A percentile compares a stretch with the other conserved stretches of the same genome.
Conservation (phyloP, 2,888 invertebrate species). For the Melanchra persicariae region DNA sequence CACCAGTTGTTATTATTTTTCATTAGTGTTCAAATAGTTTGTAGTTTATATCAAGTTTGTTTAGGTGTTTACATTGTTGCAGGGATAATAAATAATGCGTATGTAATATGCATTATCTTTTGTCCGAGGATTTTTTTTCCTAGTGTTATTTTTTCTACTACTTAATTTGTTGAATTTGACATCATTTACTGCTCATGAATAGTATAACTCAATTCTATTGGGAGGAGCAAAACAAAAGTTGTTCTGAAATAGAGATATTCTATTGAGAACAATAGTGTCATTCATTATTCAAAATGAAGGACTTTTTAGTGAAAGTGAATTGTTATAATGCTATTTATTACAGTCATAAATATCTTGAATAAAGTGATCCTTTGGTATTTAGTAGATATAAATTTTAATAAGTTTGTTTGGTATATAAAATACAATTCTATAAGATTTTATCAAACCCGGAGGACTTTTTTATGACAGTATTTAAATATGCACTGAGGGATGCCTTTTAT, state of each 20-base stretch:
- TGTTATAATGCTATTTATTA: not conserved
- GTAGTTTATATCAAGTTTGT: not conserved
- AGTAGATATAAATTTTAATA: not conserved
- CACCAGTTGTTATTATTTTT: slow-evolving; percentile 55
- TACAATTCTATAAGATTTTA: not conserved
- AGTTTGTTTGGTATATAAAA: not conserved
- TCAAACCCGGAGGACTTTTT: not conserved
- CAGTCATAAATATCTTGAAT: not conserved
- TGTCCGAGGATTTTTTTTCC: too few species aligned
- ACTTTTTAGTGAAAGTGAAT: slow-evolving; percentile 27
- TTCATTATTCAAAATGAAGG: slow-evolving; percentile 2
- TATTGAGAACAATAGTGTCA: slow-evolving; percentile 1
- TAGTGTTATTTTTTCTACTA: too few species aligned
- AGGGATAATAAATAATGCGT: slow-evolving; percentile 6
- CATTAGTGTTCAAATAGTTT: slow-evolving; percentile 8
- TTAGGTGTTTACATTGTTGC: not conserved
- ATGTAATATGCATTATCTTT: not conserved
- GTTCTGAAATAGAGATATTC: not conserved
- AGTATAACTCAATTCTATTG: not conserved
- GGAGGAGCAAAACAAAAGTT: not conserved
- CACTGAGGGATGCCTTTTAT: not conserved
- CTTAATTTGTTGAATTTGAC: not conserved
- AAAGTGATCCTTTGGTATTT: not conserved
- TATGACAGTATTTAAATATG: not conserved
- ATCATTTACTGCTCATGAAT: not conserved